These are phyloP conservation scores for Thyatira batis DNA, from an alignment of 2,888 invertebrate species.

Conservation along the genomic window DNA sequence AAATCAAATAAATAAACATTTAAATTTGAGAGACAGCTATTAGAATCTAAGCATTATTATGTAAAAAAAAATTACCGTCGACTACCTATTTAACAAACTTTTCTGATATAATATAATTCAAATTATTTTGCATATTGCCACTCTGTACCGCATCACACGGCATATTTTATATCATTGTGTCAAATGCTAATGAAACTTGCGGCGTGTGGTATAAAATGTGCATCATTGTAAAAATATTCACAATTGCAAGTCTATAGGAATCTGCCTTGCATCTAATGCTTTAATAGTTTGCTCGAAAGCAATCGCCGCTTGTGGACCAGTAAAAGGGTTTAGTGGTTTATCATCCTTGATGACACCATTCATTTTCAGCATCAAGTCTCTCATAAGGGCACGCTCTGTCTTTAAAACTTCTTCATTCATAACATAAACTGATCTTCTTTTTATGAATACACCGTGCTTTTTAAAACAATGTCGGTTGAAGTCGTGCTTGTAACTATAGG, in stretches of 20 bases:
- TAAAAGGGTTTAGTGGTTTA: constrained; percentile 49
- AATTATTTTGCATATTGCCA: too few relatives aligned
- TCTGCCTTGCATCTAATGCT: constrained; percentile 41
- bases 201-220: too few relatives aligned
- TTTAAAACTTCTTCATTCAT: constrained; percentile 64
- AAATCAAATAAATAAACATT: too few relatives aligned
- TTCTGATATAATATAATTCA: too few relatives aligned
- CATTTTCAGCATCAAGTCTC: constrained; percentile 43
- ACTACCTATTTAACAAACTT: too few relatives aligned
- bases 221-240: not conserved
- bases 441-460: constrained; percentile 64
- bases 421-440: constrained; percentile 49
- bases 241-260: constrained; percentile 11
- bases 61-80: too few relatives aligned
- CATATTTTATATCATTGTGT: too few relatives aligned
- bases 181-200: too few relatives aligned
- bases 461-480: constrained; percentile 69
- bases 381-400: constrained; percentile 53
- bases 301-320: constrained; percentile 48
- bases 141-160: too few relatives aligned
- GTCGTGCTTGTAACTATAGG: constrained; percentile 69
- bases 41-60: too few relatives aligned
- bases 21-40: too few relatives aligned
- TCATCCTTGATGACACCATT: constrained; percentile 42
- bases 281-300: constrained; percentile 53